phyloP scores from a whole-genome alignment of 2,888 invertebrate genomes.

The Netelia fuscicornis region DNA sequence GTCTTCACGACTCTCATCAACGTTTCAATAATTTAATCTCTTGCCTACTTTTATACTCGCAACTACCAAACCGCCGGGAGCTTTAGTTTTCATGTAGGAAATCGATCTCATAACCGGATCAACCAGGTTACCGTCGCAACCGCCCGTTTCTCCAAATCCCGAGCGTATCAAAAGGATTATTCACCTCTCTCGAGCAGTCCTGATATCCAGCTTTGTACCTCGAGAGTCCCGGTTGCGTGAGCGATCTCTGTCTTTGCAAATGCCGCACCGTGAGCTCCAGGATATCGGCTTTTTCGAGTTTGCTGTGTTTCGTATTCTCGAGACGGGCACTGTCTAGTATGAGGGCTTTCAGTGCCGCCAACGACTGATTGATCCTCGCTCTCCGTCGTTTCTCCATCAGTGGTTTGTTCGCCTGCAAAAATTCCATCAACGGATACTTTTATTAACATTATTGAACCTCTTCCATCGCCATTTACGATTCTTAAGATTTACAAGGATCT shows the following conservation, averaged over 20 bases:
- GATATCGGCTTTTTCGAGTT: slow-evolving; percentile 94
- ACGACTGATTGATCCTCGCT: slow-evolving; percentile 91
- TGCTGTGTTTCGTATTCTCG: slow-evolving; percentile 91
- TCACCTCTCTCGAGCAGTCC: slow-evolving; percentile 89
- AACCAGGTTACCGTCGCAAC: too few relatives aligned
- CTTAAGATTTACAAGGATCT: slow-evolving; percentile 3
- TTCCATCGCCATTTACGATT: background rate
- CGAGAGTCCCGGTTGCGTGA: slow-evolving; percentile 87
- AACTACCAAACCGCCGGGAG: too few relatives aligned
- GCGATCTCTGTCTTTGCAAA: slow-evolving; percentile 90
- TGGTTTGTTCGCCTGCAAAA: slow-evolving; percentile 90
- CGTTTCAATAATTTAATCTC: background rate
- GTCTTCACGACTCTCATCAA: background rate
- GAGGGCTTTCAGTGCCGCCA: slow-evolving; percentile 90
- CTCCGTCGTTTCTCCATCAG: slow-evolving; percentile 92
- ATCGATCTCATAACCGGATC: too few relatives aligned
- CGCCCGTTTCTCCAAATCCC: background rate
- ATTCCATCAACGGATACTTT: slow-evolving; percentile 54
- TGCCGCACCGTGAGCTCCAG: slow-evolving; percentile 93
- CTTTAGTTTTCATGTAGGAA: too few relatives aligned
- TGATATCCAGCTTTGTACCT: slow-evolving; percentile 89
- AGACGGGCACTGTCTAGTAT: slow-evolving; percentile 90
- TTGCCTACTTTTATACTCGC: too few relatives aligned
- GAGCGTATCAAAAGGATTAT: slow-evolving; percentile 63
- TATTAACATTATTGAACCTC: slow-evolving; percentile 47